Evolutionary conservation across 2,888 invertebrate species (phyloP).

Genomic region (Calliphora vomitoria): DNA sequence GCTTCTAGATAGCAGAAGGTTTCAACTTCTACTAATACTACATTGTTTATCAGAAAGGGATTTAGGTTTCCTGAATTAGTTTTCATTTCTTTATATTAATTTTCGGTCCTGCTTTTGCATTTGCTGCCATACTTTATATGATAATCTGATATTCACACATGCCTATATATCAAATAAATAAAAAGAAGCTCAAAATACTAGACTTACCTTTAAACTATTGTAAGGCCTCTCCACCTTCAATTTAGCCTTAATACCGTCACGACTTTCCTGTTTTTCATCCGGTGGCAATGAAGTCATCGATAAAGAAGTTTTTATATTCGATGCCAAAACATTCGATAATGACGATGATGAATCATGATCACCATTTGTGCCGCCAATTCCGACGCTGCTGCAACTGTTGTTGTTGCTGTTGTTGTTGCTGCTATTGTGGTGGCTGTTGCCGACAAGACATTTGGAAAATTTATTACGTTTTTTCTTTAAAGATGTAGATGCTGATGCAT

Average conservation of each 20-base stretch:
- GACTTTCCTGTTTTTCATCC: constrained; percentile 85
- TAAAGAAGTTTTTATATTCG: constrained; percentile 82
- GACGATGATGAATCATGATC: constrained; percentile 67
- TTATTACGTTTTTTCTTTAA: constrained; percentile 78
- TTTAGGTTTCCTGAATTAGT: no score
- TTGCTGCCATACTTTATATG: background rate
- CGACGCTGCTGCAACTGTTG: background rate
- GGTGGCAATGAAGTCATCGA: constrained; percentile 93
- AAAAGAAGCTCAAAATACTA: background rate
- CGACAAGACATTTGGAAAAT: constrained; percentile 66
- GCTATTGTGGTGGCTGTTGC: constrained; percentile 26
- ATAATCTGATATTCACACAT: background rate
- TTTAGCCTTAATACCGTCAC: constrained; percentile 85
- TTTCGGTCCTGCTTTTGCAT: no score
- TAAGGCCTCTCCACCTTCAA: constrained; percentile 89
- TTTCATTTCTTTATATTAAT: no score
- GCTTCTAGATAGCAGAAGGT: no score
- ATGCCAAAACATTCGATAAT: constrained; percentile 74
- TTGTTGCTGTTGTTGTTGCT: constrained; percentile 21
- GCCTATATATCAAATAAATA: no score
- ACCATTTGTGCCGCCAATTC: constrained; percentile 26
- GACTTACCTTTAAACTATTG: constrained; percentile 89
- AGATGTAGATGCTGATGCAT: constrained; percentile 75
- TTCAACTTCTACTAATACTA: no score
- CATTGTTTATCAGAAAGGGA: no score